Evolutionary conservation across 2,113 vertebrate species (phyloP).

Genomic region (Micronycteris hirsuta): DNA sequence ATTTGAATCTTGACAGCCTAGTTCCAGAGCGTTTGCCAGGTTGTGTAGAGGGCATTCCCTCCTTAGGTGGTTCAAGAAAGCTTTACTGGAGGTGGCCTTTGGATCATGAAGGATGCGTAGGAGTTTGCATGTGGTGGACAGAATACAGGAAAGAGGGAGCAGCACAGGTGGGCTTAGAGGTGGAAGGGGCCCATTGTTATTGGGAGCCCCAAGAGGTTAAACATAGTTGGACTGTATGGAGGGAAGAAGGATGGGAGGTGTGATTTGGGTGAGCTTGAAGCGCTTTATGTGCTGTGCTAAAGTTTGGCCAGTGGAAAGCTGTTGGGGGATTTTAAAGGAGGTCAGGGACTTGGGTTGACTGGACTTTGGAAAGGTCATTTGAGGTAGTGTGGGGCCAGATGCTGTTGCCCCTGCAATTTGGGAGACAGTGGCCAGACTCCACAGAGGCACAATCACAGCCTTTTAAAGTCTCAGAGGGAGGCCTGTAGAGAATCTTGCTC

Average conservation of each 20-base stretch:
- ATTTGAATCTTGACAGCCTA: conserved; percentile 29
- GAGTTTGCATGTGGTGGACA: not conserved
- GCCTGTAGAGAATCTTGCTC: not conserved
- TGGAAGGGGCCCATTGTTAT: not conserved
- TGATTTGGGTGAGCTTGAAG: not conserved
- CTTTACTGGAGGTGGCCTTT: conserved; percentile 6
- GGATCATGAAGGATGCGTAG: not conserved
- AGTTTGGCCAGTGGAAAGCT: not conserved
- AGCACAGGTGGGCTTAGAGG: not conserved
- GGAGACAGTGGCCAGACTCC: not conserved
- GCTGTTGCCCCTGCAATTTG: not conserved
- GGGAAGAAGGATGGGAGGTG: not conserved
- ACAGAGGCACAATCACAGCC: not conserved
- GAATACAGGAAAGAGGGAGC: not conserved
- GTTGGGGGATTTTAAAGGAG: not conserved
- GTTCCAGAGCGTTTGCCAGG: not conserved
- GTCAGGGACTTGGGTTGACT: not conserved
- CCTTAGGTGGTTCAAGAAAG: not conserved
- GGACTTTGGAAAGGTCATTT: conserved; percentile 1
- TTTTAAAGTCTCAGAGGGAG: not conserved
- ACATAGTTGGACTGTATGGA: not conserved
- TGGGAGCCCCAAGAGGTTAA: not conserved
- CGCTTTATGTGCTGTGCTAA: not conserved
- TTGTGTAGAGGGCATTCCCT: not conserved
- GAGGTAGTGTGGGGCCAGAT: not conserved